Percentiles rank a stretch among this genome's conserved stretches.
These are phyloP conservation scores for Ailurus styani DNA, from an alignment of 2,113 vertebrate species.

Conservation along the genomic window DNA sequence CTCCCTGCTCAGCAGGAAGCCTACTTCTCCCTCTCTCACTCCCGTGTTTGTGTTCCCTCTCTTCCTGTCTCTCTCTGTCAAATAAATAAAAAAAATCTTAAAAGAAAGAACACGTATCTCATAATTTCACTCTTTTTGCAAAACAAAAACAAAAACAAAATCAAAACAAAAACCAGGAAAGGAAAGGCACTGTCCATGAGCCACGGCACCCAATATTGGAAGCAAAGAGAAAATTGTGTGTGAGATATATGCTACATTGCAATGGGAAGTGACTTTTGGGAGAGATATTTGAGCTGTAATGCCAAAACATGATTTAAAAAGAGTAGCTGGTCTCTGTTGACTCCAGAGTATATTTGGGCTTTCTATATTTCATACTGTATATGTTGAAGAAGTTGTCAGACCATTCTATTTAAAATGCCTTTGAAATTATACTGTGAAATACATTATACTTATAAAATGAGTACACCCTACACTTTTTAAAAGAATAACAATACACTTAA, in stretches of 20 bases:
- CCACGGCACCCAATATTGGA: not conserved
- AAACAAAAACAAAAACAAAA: too few species aligned
- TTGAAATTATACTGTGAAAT: not conserved
- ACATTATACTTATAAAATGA: not conserved
- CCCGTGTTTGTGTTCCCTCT: too few species aligned
- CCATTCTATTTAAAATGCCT: not conserved
- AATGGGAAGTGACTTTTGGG: not conserved
- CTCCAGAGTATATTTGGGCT: not conserved
- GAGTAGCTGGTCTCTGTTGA: not conserved
- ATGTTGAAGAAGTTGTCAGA: not conserved
- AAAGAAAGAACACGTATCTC: not conserved
- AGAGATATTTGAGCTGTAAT: not conserved
- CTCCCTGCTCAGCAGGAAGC: too few species aligned
- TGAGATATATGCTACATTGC: not conserved
- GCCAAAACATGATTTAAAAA: not conserved
- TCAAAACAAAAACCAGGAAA: not conserved
- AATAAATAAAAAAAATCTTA: too few species aligned
- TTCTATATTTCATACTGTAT: not conserved
- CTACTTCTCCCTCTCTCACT: too few species aligned
- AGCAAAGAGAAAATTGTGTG: not conserved
- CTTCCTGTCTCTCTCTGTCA: too few species aligned
- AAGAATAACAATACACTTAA: too few species aligned
- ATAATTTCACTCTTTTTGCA: not conserved
- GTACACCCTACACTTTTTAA: not conserved
- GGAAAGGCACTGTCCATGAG: not conserved